A percentile compares a stretch with the other conserved stretches of the same genome.
Conservation (phyloP, 2,888 invertebrate species). For the Orthonevra nobilis region DNA sequence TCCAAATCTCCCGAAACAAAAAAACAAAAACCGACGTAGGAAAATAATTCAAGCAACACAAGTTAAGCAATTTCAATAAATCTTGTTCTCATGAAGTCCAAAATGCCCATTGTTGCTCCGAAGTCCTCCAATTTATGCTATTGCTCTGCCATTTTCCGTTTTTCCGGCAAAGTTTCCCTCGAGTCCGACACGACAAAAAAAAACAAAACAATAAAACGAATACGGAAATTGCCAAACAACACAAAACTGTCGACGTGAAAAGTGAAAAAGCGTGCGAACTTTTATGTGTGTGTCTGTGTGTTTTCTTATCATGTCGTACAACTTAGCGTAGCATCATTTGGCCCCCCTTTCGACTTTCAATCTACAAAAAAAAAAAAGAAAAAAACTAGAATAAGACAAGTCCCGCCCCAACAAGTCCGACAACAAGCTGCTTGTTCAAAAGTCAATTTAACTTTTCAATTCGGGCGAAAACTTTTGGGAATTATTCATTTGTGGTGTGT, state of each 20-base stretch:
- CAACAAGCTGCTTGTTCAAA: slow-evolving; percentile 67
- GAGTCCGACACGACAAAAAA: slow-evolving; percentile 2
- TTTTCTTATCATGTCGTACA: slow-evolving; percentile 15
- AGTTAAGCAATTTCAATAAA: slow-evolving; percentile 64
- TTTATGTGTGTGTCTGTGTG: slow-evolving; percentile 13
- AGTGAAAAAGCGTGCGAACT: slow-evolving; percentile 41
- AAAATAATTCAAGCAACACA: slow-evolving; percentile 48
- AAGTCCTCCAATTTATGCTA: not conserved
- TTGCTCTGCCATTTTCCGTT: slow-evolving; percentile 10
- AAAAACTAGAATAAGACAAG: too few species aligned
- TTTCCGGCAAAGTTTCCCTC: slow-evolving; percentile 21
- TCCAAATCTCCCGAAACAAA: slow-evolving; percentile 10
- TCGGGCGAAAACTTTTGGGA: slow-evolving; percentile 64
- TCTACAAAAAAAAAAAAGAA: too few species aligned
- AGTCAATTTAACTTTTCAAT: slow-evolving; percentile 71
- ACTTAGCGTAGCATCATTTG: slow-evolving; percentile 20
- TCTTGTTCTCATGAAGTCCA: slow-evolving; percentile 45
- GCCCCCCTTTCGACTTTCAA: not conserved
- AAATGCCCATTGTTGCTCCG: slow-evolving; percentile 52
- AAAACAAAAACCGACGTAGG: slow-evolving; percentile 4
- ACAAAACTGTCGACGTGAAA: slow-evolving; percentile 46
- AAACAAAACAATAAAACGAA: slow-evolving; percentile 19
- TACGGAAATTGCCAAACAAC: slow-evolving; percentile 56
- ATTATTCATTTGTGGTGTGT: slow-evolving; percentile 69
- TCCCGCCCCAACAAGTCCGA: slow-evolving; percentile 42